Conservation (phyloP, 1,140 invertebrate genomes). For the Drosophila orena region DNA sequence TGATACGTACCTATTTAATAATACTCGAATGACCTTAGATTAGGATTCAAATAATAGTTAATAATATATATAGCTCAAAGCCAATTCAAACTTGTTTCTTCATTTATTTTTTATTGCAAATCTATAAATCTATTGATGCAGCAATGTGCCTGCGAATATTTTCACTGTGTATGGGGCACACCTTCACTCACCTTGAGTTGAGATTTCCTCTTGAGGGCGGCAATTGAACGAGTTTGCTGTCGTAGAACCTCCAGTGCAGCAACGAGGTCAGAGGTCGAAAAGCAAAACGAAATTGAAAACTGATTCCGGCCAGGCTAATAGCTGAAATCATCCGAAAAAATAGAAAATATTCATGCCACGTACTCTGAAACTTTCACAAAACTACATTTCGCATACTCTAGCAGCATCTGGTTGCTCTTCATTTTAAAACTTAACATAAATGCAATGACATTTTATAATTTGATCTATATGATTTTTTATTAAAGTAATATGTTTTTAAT, state of each 20-base stretch:
- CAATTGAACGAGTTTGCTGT: conserved; percentile 83
- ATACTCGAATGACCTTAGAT: too few relatives aligned
- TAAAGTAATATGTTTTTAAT: too few relatives aligned
- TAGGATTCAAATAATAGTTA: too few relatives aligned
- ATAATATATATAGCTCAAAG: too few relatives aligned
- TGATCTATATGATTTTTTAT: neutral
- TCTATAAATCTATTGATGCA: neutral
- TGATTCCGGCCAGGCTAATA: conserved; percentile 15
- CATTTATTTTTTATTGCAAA: neutral
- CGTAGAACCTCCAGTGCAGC: conserved; percentile 78
- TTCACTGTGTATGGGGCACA: neutral
- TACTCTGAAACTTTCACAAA: conserved; percentile 14
- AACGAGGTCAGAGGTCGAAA: conserved; percentile 19
- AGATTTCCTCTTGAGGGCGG: conserved; percentile 84
- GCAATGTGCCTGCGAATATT: neutral
- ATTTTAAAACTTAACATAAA: neutral
- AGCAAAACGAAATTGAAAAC: conserved; percentile 18
- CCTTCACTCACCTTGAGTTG: conserved; percentile 79
- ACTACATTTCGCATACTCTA: conserved; percentile 20
- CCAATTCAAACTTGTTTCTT: neutral
- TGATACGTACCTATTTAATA: too few relatives aligned
- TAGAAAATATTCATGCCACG: conserved; percentile 8
- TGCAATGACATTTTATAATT: too few relatives aligned
- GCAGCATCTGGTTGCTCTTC: too few relatives aligned
- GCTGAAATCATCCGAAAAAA: conserved; percentile 22